Evolutionary conservation across 2,888 invertebrate genomes (phyloP), one percentile per base, ranked within the genome.

Genomic region (Lasius fuliginosus): DNA sequence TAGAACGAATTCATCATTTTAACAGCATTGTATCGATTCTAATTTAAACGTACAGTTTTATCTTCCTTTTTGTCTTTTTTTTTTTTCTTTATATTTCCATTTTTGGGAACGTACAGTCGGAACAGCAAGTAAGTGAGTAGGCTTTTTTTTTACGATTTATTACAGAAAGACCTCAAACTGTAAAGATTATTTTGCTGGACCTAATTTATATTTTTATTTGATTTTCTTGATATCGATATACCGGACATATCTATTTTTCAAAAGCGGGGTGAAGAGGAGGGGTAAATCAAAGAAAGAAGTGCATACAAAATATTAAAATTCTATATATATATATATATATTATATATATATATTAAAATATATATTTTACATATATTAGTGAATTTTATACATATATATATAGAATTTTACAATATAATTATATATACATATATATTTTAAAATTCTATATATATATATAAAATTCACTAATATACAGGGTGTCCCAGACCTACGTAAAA

Each of bases 171-270:
- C 27, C 27, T 74, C 49, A 36, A 33, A 75, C 30, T 40, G 1
- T 64, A 77, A 60, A 75, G 33, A 75, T 1, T 8, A 42, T 5
- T 68, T 82, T 58, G 64, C 15, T 76, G n/a, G 53, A 53, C 49
- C 64, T 27, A 23, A 46, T 36, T 36, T 60, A 40, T 23, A 23
- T 23, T 58, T 58, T 27, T 60, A n/a, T 0, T 58, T 77, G 11
- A 18, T 49, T 62, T 36, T 74, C 11, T 62, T 60, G 11, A 46
- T 33, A 36, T 27, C 11, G 12, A 27, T 12, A 49, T 23, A 64
- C 56, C 40, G 49, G 60, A 73, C 46, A 79, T 73, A 79, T 71
- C 71, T 60, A 60, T 60, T 71, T 69, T 79, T 79, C 36, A 40
- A 46, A 36, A 53, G 33, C 11, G 9, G 4, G 30, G 9, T 40